Conservation (phyloP, 1,140 invertebrate genomes). For the Ceratoteleas bidentatus region DNA sequence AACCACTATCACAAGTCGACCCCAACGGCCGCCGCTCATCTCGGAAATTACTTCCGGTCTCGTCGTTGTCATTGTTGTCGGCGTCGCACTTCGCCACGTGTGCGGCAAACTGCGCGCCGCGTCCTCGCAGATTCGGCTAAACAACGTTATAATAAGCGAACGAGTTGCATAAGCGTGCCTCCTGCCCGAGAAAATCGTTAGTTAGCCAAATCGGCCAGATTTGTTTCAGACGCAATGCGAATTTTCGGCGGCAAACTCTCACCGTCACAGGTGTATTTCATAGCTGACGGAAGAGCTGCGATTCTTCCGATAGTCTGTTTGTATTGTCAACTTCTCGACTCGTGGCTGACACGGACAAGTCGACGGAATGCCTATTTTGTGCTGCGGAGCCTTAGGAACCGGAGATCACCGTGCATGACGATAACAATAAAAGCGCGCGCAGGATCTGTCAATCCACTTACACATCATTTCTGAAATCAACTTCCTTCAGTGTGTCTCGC, state of each 20-base stretch:
- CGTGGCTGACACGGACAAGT: too few species aligned
- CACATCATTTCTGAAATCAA: conserved; percentile 75
- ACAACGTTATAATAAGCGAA: conserved; percentile 51
- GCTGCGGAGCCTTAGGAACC: conserved; percentile 16
- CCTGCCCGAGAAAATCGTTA: conserved; percentile 6
- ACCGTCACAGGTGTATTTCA: background rate
- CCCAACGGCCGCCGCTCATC: conserved; percentile 74
- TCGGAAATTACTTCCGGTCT: conserved; percentile 81
- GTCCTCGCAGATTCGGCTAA: conserved; percentile 44
- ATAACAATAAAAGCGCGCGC: conserved; percentile 74
- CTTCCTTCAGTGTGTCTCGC: conserved; percentile 70
- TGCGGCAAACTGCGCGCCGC: conserved; percentile 42
- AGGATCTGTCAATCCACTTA: conserved; percentile 80
- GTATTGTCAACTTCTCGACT: too few species aligned
- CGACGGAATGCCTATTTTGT: too few species aligned
- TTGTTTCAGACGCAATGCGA: conserved; percentile 1
- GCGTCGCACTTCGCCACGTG: conserved; percentile 50
- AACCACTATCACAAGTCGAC: conserved; percentile 79
- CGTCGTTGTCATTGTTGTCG: conserved; percentile 60
- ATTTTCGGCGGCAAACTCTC: too few species aligned
- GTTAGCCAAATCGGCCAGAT: conserved; percentile 4
- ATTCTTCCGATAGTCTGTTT: background rate
- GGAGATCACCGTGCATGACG: conserved; percentile 76
- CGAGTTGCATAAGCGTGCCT: conserved; percentile 35
- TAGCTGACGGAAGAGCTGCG: background rate